Percentiles rank a stretch among this genome's conserved stretches.
These are phyloP conservation scores for Corythaixoides concolor DNA, from an alignment of 2,113 vertebrate species.

Conservation along the genomic window DNA sequence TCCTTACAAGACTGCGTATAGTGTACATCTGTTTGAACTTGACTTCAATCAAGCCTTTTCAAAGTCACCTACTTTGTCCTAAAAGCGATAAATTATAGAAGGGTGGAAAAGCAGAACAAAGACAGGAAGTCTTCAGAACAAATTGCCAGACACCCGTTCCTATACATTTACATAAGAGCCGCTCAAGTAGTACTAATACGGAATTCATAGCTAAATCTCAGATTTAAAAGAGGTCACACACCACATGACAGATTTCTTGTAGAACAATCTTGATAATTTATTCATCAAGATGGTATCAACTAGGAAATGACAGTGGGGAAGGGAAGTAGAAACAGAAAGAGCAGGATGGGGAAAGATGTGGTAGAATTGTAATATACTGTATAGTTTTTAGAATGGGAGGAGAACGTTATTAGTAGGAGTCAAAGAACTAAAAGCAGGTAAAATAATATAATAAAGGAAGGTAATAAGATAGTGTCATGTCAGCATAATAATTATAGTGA, in stretches of 20 bases:
- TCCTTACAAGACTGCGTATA: background rate
- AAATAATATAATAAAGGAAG: background rate
- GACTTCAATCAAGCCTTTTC: conserved; percentile 5
- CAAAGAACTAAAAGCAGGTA: background rate
- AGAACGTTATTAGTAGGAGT: background rate
- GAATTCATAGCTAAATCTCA: conserved; percentile 55
- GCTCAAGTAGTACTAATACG: background rate
- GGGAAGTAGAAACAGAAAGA: conserved; percentile 7
- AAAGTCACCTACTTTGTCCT: background rate
- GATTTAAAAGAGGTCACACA: conserved; percentile 57
- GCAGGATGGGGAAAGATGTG: background rate
- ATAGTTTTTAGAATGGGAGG: background rate
- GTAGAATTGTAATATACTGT: background rate
- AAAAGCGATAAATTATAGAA: conserved; percentile 20
- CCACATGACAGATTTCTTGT: conserved; percentile 60
- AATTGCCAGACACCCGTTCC: background rate
- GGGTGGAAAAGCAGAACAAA: conserved; percentile 9
- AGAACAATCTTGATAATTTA: conserved; percentile 70
- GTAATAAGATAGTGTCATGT: background rate
- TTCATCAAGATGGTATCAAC: conserved; percentile 64
- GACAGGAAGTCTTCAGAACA: background rate
- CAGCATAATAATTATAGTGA: background rate
- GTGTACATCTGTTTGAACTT: background rate
- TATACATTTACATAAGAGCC: conserved; percentile 30
- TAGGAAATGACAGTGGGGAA: background rate